phyloP scores from a whole-genome alignment of 2,113 vertebrate species.

The Recurvirostra avosetta region DNA sequence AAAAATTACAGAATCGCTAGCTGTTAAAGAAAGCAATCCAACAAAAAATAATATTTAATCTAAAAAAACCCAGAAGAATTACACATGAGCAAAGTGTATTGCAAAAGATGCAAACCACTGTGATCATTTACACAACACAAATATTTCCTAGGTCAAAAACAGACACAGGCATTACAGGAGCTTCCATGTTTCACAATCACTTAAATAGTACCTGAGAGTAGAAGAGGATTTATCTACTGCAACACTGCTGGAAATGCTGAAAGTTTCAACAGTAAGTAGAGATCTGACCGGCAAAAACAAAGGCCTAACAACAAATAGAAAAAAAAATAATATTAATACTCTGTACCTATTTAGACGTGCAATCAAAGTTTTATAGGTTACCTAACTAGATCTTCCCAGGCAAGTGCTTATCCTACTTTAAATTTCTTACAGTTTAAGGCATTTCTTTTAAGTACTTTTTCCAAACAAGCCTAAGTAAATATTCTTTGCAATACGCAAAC shows the following conservation, averaged over 20 bases:
- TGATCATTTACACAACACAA: background rate
- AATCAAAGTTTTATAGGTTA: background rate
- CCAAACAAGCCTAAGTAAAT: background rate
- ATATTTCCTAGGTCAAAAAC: background rate
- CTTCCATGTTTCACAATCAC: background rate
- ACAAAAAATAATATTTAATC: background rate
- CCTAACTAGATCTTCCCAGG: background rate
- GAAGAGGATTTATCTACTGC: slow-evolving; percentile 92
- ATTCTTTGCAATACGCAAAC: background rate
- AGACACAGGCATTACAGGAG: background rate
- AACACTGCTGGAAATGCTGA: slow-evolving; percentile 94
- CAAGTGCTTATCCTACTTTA: background rate
- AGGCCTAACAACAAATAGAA: slow-evolving; percentile 74
- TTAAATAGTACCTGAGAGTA: slow-evolving; percentile 83
- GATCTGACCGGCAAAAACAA: slow-evolving; percentile 89
- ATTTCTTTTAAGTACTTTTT: background rate
- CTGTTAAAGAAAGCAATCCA: background rate
- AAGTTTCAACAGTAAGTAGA: slow-evolving; percentile 91
- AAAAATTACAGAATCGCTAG: background rate
- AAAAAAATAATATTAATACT: background rate
- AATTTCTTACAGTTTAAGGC: background rate
- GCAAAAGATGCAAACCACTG: background rate
- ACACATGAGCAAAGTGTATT: background rate
- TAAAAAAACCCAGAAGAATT: background rate
- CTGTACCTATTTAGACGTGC: background rate